These are phyloP conservation scores for Amblyopsis rosae DNA, from an alignment of 2,113 vertebrate genomes.

Conservation along the genomic window DNA sequence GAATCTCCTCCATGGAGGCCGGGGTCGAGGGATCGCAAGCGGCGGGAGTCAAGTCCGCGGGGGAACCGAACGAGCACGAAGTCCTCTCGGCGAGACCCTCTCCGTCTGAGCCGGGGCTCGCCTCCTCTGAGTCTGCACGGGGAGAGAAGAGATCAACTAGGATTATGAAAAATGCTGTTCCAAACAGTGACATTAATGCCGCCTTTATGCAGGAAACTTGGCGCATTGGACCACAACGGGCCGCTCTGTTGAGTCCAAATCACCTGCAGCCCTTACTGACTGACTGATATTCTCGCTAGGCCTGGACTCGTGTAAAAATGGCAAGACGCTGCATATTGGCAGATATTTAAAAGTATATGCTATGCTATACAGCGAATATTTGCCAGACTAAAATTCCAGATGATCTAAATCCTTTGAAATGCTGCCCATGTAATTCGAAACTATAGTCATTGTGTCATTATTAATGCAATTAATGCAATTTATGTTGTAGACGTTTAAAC, in stretches of 20 bases:
- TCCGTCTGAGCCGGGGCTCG: slow-evolving; percentile 92
- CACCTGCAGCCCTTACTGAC: slow-evolving; percentile 53
- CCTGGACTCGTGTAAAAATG: slow-evolving; percentile 48
- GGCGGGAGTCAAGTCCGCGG: slow-evolving; percentile 80
- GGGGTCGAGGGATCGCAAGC: slow-evolving; percentile 75
- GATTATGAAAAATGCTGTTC: slow-evolving; percentile 44
- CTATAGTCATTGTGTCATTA: too few species aligned
- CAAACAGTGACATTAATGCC: slow-evolving; percentile 31
- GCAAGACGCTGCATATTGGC: slow-evolving; percentile 40
- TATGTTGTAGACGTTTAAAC: too few species aligned
- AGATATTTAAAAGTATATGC: too few species aligned
- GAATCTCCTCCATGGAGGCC: slow-evolving; percentile 96
- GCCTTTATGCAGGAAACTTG: slow-evolving; percentile 56
- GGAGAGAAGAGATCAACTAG: slow-evolving; percentile 16
- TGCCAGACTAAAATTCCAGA: too few species aligned
- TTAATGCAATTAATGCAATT: too few species aligned
- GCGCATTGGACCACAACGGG: slow-evolving; percentile 11
- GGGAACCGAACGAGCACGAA: slow-evolving; percentile 91
- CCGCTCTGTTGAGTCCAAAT: slow-evolving; percentile 39
- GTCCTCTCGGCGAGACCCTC: slow-evolving; percentile 91
- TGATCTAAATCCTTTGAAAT: too few species aligned
- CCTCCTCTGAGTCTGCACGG: slow-evolving; percentile 91
- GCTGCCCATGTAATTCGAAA: too few species aligned
- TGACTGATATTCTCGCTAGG: slow-evolving; percentile 20
- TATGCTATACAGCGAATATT: too few species aligned